These are phyloP conservation scores for human DNA, from an alignment of 2,113 vertebrate genomes.

Conservation along the genomic window DNA sequence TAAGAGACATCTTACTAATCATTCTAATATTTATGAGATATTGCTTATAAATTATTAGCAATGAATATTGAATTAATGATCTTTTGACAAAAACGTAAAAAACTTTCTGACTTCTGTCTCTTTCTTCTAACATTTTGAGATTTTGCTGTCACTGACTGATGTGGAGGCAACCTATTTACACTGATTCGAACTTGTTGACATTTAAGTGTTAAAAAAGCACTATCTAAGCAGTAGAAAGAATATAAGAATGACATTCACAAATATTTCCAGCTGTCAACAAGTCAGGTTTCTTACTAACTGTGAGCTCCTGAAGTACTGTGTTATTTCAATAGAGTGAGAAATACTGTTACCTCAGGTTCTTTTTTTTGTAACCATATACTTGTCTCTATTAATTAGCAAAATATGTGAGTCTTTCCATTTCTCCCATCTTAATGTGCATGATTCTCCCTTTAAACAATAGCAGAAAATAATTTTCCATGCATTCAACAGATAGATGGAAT, in stretches of 20 bases:
- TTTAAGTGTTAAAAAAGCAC: conserved; percentile 75
- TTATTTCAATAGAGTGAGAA: conserved; percentile 71
- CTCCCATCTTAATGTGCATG: conserved; percentile 11
- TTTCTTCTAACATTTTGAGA: conserved; percentile 59
- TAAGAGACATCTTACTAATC: conserved; percentile 45
- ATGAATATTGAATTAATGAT: conserved; percentile 55
- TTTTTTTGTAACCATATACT: not conserved
- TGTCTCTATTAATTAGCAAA: conserved; percentile 74
- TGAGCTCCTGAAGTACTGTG: conserved; percentile 73
- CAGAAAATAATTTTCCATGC: conserved; percentile 11
- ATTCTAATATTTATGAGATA: conserved; percentile 36
- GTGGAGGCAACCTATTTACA: conserved; percentile 78
- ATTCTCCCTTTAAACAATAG: conserved; percentile 53
- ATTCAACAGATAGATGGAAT: conserved; percentile 45
- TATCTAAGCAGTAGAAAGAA: conserved; percentile 68
- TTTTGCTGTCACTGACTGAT: conserved; percentile 73
- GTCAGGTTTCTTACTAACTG: conserved; percentile 72
- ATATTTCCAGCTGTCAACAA: conserved; percentile 80
- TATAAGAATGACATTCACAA: conserved; percentile 74
- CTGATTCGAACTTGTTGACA: conserved; percentile 79
- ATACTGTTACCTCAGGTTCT: conserved; percentile 69
- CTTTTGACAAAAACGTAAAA: conserved; percentile 47
- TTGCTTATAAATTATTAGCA: conserved; percentile 44
- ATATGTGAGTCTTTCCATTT: conserved; percentile 21
- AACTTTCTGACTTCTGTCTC: conserved; percentile 50